Percentiles rank a stretch among this genome's conserved stretches.
Evolutionary conservation across 2,888 invertebrate genomes (phyloP).

Genomic region (Aphodius sticticus): DNA sequence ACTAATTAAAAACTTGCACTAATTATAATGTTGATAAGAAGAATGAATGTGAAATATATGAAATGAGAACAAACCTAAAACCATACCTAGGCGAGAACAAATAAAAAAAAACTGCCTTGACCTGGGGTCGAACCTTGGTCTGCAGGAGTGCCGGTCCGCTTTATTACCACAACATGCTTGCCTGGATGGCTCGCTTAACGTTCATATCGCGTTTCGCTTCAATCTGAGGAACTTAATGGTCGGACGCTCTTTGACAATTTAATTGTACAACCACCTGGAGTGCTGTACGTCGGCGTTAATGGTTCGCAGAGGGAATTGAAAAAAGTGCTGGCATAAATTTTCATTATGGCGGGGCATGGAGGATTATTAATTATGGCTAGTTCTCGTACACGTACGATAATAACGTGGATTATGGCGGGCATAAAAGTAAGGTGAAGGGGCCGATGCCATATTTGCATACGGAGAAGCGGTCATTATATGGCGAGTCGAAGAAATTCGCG

Average conservation of each 20-base stretch:
- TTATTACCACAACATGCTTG: neutral
- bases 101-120: too few species aligned
- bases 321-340: neutral
- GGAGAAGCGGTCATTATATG: neutral
- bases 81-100: too few species aligned
- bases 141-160: neutral
- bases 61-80: too few species aligned
- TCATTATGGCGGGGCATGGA: neutral
- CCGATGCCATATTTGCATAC: neutral
- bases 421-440: neutral
- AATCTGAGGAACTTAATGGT: neutral
- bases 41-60: too few species aligned
- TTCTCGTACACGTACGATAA: neutral
- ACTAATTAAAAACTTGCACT: too few species aligned
- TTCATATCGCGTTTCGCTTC: neutral
- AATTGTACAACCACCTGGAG: neutral
- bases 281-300: neutral
- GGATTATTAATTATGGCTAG: neutral
- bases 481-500: neutral
- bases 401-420: conserved; percentile 4
- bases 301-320: neutral
- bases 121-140: too few species aligned
- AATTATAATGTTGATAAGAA: too few species aligned
- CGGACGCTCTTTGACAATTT: neutral
- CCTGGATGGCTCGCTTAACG: neutral